These are phyloP conservation scores for Lycaena phlaeas DNA, from an alignment of 2,888 invertebrate genomes.

Conservation along the genomic window DNA sequence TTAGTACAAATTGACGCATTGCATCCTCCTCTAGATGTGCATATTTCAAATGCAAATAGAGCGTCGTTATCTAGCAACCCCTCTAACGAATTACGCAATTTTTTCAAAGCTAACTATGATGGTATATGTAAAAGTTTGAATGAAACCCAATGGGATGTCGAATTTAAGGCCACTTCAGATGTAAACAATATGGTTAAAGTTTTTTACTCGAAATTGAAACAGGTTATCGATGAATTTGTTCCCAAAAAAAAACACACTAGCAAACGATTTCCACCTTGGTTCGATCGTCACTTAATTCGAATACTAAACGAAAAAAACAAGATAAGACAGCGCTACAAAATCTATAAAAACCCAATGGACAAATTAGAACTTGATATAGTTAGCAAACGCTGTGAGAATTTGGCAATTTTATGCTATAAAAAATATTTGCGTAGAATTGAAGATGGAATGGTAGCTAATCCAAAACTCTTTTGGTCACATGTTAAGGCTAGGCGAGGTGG, in stretches of 20 bases:
- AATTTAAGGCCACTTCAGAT: too few species aligned
- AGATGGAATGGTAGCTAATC: neutral
- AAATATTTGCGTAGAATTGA: too few species aligned
- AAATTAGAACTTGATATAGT: too few species aligned
- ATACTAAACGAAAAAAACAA: neutral
- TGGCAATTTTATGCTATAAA: neutral
- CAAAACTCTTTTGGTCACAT: conserved; percentile 1
- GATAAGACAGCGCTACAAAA: too few species aligned
- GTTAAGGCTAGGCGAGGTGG: too few species aligned
- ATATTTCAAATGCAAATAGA: neutral
- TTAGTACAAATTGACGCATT: neutral
- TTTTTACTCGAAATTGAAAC: neutral
- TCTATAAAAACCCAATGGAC: too few species aligned
- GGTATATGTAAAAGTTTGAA: neutral
- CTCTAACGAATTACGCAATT: neutral
- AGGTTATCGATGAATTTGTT: conserved; percentile 1
- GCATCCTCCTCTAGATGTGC: conserved; percentile 2
- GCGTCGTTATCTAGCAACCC: neutral
- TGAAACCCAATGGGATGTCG: too few species aligned
- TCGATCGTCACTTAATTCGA: neutral
- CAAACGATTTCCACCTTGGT: conserved; percentile 3
- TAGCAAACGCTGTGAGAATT: neutral
- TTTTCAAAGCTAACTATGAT: neutral
- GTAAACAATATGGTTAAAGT: too few species aligned
- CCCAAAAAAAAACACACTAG: neutral